phyloP scores from a whole-genome alignment of 2,113 vertebrate genomes.

The Pelodiscus sinensis region DNA sequence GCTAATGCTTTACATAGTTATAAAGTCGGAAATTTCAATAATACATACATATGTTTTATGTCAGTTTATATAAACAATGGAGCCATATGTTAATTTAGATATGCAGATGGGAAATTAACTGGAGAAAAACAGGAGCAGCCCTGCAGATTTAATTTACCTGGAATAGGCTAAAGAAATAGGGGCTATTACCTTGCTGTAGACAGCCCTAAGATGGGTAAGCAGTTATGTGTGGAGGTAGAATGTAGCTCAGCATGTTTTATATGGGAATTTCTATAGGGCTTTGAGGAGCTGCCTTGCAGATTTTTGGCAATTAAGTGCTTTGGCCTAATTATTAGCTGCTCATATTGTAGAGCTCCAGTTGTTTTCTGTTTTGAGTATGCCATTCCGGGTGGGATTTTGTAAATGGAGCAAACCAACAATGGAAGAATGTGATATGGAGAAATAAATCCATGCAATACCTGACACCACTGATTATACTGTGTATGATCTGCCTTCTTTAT shows the following conservation, averaged over 20 bases:
- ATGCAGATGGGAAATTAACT: neutral
- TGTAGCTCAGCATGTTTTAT: neutral
- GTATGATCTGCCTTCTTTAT: neutral
- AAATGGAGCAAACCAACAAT: neutral
- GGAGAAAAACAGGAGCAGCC: neutral
- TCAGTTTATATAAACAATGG: neutral
- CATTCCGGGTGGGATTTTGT: neutral
- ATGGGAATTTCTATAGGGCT: rapidly evolving
- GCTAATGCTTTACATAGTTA: neutral
- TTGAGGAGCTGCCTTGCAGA: rapidly evolving
- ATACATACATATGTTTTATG: neutral
- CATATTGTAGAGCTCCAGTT: neutral
- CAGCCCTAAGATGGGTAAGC: neutral
- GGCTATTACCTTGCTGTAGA: neutral
- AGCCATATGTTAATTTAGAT: neutral
- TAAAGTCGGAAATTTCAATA: neutral
- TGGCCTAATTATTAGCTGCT: neutral
- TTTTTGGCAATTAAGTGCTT: neutral
- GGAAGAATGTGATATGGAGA: rapidly evolving
- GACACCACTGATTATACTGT: neutral
- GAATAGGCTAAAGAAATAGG: neutral
- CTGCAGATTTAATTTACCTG: neutral
- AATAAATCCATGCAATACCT: rapidly evolving
- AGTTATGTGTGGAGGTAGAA: rapidly evolving
- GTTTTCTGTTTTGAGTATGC: rapidly evolving